Conservation (phyloP, 2,888 invertebrate species). For the Plebejus anna region DNA sequence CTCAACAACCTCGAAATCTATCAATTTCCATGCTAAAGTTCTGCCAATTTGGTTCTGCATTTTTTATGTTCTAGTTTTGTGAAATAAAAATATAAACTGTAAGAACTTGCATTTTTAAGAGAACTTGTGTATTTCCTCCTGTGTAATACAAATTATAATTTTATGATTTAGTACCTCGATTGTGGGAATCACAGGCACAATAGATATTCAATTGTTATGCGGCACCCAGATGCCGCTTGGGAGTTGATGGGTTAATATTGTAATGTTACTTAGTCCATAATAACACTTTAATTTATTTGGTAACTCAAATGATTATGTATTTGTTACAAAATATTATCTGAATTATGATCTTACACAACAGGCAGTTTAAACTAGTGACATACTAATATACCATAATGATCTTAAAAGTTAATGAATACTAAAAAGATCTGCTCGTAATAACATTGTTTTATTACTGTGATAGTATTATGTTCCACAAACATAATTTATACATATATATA, state of each 20-base stretch:
- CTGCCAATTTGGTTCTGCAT: too few species aligned
- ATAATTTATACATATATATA: background rate
- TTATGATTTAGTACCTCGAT: background rate
- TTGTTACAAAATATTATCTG: background rate
- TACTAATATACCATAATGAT: constrained; percentile 6
- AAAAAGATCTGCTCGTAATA: constrained; percentile 5
- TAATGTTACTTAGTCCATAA: background rate
- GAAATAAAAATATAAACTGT: too few species aligned
- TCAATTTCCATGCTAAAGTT: too few species aligned
- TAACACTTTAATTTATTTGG: background rate
- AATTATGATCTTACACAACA: background rate
- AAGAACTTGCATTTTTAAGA: background rate
- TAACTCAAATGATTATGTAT: background rate
- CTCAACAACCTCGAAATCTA: background rate
- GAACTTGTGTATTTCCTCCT: background rate
- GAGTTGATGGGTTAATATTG: background rate
- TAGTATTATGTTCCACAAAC: background rate
- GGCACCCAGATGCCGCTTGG: too few species aligned
- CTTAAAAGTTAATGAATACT: background rate
- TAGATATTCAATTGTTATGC: too few species aligned
- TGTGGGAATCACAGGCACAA: too few species aligned
- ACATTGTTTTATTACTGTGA: background rate
- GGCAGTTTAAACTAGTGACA: constrained; percentile 3
- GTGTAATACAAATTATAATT: background rate
- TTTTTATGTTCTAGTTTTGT: too few species aligned